These are phyloP conservation scores for Pogonus chalceus DNA, from an alignment of 1,140 invertebrate genomes.

Conservation along the genomic window DNA sequence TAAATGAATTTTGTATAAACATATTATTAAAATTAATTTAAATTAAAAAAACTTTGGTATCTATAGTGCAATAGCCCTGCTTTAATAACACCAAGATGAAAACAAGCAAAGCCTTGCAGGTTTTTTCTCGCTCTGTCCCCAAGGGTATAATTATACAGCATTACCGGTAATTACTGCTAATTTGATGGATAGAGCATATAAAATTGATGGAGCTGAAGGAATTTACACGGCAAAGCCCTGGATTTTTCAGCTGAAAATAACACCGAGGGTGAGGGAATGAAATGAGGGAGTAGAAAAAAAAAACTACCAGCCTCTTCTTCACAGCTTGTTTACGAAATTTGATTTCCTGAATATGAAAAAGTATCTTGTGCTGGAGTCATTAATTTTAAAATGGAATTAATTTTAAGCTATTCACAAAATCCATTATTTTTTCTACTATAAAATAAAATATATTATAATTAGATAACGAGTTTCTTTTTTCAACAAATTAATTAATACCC, in stretches of 20 bases:
- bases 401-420: background rate
- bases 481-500: no score
- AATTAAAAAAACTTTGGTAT: no score
- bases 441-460: no score
- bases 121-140: background rate
- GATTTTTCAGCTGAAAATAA: background rate
- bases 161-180: slow-evolving; percentile 4
- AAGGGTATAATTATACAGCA: slow-evolving; percentile 1
- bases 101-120: background rate
- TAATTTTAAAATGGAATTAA: background rate
- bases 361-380: no score
- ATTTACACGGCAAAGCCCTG: background rate
- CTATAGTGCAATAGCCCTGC: no score
- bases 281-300: no score
- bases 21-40: no score
- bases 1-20: no score
- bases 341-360: no score
- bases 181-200: slow-evolving; percentile 6
- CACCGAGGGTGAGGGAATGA: background rate
- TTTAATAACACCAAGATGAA: background rate
- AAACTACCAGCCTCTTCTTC: no score
- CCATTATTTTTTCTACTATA: background rate
- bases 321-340: background rate
- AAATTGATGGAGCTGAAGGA: slow-evolving; percentile 5
- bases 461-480: no score